Base-by-base conservation (phyloP, 2,888 invertebrate species). In the Chouioia cunea region DNA sequence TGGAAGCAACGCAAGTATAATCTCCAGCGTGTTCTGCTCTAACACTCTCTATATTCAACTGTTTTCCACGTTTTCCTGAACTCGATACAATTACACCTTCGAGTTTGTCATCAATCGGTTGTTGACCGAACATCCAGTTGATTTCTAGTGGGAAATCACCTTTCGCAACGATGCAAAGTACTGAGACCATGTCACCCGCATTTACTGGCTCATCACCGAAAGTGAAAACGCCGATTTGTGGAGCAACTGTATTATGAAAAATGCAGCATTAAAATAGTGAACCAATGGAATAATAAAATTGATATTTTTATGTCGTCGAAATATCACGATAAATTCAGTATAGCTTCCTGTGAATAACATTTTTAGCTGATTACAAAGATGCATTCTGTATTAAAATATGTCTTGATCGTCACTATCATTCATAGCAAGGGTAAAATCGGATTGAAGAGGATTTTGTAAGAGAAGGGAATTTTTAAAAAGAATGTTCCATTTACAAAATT, bases 61-160 rank as follows among this genome's bases (percentile, higher is more conserved):
- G 81, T 70, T 82, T 82, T 46, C 81, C 78, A 46, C 83, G 81
- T 76, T 81, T 83, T 56, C 83, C 82, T 53, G 81, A 79, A 76
- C 74, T 75, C 36, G 36, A 36, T 36, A 36, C 6, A 10, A 36
- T 6, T 36, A 36, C 36, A 10, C 36, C 36, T 36, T 87, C 74
- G 74, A 78, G 76, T 62, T 77, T 75, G 6, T 69, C 62, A 62
- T 70, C 78, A 79, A 87, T 78, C 62, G 89, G 89, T 80, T 89
- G 87, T 60, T 91, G 91, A 84, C 93, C 91, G 77, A 93, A 91
- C 58, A 89, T 89, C 94, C 94, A 95, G 20, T 88, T 87, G 58
- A 94, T 90, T 71, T 89, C 89, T 80, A 94, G 88, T 1, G 94
- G 94, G 68, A 90, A 87, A 86, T 94, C 94, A 73, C 94, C 93